Evolutionary conservation across 2,888 invertebrate genomes (phyloP).

Genomic region (Byasa hedistus): DNA sequence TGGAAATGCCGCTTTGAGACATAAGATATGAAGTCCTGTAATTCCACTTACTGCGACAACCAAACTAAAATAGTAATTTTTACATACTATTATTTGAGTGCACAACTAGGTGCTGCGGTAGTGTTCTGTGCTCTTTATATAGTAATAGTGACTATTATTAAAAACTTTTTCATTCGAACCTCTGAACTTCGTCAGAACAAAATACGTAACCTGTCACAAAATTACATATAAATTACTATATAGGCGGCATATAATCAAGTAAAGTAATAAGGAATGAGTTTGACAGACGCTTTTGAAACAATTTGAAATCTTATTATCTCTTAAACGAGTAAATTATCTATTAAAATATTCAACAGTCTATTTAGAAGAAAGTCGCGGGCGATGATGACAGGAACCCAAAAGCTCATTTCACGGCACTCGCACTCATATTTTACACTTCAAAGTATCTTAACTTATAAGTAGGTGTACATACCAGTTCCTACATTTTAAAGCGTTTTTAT

Average conservation of each 20-base stretch:
- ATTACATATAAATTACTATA: neutral
- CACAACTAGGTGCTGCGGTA: no score
- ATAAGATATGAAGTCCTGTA: no score
- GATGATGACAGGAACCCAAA: slow-evolving; percentile 52
- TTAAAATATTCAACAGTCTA: slow-evolving; percentile 28
- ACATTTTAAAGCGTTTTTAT: slow-evolving; percentile 50
- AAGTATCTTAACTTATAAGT: slow-evolving; percentile 53
- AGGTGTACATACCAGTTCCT: slow-evolving; percentile 32
- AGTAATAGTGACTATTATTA: no score
- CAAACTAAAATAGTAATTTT: no score
- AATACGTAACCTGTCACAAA: neutral
- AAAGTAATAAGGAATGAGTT: slow-evolving; percentile 11
- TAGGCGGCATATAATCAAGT: neutral
- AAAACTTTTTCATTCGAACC: no score
- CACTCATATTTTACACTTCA: slow-evolving; percentile 69
- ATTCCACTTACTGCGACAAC: no score
- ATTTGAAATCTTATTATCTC: slow-evolving; percentile 24
- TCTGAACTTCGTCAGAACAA: neutral
- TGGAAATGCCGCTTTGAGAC: no score
- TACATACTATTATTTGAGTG: no score
- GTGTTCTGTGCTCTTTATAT: no score
- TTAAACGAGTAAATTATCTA: slow-evolving; percentile 26
- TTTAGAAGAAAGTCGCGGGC: slow-evolving; percentile 49
- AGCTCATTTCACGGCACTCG: slow-evolving; percentile 71
- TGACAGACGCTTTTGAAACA: slow-evolving; percentile 6